Evolutionary conservation across 1,140 invertebrate genomes (phyloP), one percentile per base, ranked within the genome.

Genomic region (Bombus fervidus): DNA sequence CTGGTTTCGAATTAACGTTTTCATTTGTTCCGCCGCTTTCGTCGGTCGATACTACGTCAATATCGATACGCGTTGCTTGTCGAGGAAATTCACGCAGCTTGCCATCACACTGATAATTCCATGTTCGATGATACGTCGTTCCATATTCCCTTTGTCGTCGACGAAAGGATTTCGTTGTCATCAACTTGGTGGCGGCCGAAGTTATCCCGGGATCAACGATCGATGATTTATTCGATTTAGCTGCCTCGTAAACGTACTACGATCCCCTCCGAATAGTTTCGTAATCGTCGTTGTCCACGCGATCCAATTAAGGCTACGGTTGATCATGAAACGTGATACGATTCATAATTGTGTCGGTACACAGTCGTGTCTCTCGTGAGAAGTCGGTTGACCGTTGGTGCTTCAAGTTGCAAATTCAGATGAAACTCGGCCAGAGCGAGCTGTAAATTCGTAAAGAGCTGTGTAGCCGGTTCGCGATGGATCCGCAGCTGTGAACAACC

Each of bases 1-100:
- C 37, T 10, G 25, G 86, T 81, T 75, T 80, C 37, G 74, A 86
- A 89, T 89, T 83, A 83, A 89, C 76, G 71, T 86, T 89, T 86
- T 77, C 84, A 59, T 86, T 79, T 75, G 77, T 75, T 81, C 69
- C 43, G 39, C 25, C 57, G 47, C 47, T 53, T 53, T 25, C 68
- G 59, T 74, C 39, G 53, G n/a, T 28, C 72, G 37, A 64, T 22
- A 5, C 18, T 28, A 75, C 68, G 80, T 86, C 69, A 41, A 47
- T 43, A 34, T 4, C 8, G 31, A 37, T 64, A n/a, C 57, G 81
- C 1, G 69, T 41, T 53, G 22, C 12, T 18, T 13, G n/a, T 18
- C 68, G 83, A 72, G 68, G 83, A 85, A 81, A 81, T 74, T 81
- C 77, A 18, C 76, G 25, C 22, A 59, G 34, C 12, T 8, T 47